Evolutionary conservation across 2,888 invertebrate genomes (phyloP).

Genomic region (Hololepta plana): DNA sequence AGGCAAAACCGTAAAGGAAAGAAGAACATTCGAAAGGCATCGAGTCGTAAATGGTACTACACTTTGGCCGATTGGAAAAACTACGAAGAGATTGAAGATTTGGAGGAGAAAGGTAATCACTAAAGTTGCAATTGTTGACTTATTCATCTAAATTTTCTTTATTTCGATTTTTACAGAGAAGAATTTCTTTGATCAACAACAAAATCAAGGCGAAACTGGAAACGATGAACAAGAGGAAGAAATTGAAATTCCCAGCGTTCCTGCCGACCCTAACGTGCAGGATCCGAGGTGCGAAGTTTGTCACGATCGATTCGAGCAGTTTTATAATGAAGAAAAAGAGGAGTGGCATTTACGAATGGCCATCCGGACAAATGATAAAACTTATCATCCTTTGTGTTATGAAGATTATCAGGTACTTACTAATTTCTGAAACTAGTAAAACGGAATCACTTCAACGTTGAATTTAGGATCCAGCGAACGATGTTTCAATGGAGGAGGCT

Average conservation of each 20-base stretch:
- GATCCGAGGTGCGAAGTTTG: conserved; percentile 72
- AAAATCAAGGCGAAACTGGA: conserved; percentile 33
- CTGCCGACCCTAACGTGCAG: conserved; percentile 44
- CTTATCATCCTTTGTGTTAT: conserved; percentile 80
- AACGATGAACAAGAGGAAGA: conserved; percentile 40
- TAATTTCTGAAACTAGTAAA: conserved; percentile 11
- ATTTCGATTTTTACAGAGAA: conserved; percentile 39
- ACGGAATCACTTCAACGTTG: conserved; percentile 5
- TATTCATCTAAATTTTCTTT: conserved; percentile 1
- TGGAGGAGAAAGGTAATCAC: conserved; percentile 63
- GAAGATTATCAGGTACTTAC: conserved; percentile 61
- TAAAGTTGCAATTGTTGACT: conserved; percentile 2
- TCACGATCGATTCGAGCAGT: conserved; percentile 83
- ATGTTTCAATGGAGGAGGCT: conserved; percentile 15
- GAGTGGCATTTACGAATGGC: conserved; percentile 92
- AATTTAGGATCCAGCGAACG: conserved; percentile 9
- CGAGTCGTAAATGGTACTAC: conserved; percentile 80
- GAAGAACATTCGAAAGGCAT: conserved; percentile 67
- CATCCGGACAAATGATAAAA: conserved; percentile 50
- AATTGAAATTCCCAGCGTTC: conserved; percentile 48
- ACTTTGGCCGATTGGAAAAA: conserved; percentile 82
- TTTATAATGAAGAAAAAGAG: conserved; percentile 92
- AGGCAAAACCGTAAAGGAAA: conserved; percentile 79
- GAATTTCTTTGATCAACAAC: conserved; percentile 65
- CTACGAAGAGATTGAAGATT: conserved; percentile 83